Evolutionary conservation across 1,140 invertebrate genomes (phyloP).

Genomic region (Drosophila auraria): DNA sequence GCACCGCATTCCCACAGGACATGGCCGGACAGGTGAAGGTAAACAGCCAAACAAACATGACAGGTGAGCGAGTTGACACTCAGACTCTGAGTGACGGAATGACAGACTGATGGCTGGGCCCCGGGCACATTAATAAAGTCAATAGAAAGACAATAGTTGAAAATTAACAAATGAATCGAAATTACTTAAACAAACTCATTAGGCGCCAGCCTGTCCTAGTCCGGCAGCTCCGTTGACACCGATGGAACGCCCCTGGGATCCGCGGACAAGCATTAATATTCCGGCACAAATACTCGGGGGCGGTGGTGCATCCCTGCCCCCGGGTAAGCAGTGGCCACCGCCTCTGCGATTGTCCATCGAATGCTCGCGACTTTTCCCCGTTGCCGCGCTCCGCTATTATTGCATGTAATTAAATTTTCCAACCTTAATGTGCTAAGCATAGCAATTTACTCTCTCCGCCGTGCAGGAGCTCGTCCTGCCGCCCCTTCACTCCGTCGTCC

Average conservation of each 20-base stretch:
- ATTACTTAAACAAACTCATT: constrained; percentile 84
- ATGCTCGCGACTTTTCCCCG: constrained; percentile 10
- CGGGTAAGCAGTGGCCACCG: constrained; percentile 53
- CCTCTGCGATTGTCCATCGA: constrained; percentile 53
- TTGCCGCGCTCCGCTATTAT: constrained; percentile 23
- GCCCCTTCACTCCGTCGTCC: background rate
- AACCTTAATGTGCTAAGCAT: constrained; percentile 79
- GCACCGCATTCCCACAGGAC: constrained; percentile 29
- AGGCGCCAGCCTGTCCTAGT: constrained; percentile 60
- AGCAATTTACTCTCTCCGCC: constrained; percentile 58
- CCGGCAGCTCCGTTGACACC: constrained; percentile 61
- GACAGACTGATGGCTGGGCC: constrained; percentile 44
- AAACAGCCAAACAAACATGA: constrained; percentile 29
- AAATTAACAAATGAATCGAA: constrained; percentile 83
- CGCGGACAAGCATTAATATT: constrained; percentile 33
- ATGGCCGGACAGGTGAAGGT: constrained; percentile 15
- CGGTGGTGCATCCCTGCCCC: constrained; percentile 39
- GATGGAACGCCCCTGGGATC: constrained; percentile 34
- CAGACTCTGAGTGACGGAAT: constrained; percentile 30
- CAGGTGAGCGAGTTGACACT: constrained; percentile 19
- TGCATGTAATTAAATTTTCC: constrained; percentile 80
- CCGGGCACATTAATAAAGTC: constrained; percentile 69
- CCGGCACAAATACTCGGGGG: constrained; percentile 7
- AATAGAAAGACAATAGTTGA: constrained; percentile 80
- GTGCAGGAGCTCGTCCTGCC: constrained; percentile 9